These are phyloP conservation scores for Neodiprion lecontei DNA, from an alignment of 1,140 invertebrate species.

Conservation along the genomic window DNA sequence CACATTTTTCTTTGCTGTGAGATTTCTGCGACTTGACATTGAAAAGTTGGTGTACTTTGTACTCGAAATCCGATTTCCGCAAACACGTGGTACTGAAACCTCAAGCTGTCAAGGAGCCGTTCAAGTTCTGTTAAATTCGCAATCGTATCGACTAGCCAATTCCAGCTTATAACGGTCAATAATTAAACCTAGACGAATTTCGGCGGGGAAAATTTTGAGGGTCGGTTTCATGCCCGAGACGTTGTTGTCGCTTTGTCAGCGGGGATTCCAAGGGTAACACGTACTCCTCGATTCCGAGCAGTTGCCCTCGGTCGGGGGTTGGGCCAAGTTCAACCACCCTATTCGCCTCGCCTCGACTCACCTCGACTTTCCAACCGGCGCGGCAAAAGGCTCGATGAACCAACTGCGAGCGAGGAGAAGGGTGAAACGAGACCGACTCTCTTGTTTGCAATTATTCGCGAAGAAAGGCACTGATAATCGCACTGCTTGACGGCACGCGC, in stretches of 20 bases:
- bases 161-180: slow-evolving; percentile 40
- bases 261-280: slow-evolving; percentile 22
- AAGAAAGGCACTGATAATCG: slow-evolving; percentile 54
- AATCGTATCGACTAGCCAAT: no score
- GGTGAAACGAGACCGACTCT: slow-evolving; percentile 7
- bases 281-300: slow-evolving; percentile 33
- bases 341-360: slow-evolving; percentile 23
- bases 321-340: slow-evolving; percentile 13
- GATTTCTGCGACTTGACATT: no score
- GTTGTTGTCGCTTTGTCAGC: not conserved
- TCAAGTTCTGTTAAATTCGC: no score
- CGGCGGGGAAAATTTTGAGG: slow-evolving; percentile 45
- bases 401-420: not conserved
- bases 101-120: no score
- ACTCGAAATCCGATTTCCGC: no score
- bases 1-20: no score
- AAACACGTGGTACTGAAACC: no score
- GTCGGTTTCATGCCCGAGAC: slow-evolving; percentile 45
- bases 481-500: slow-evolving; percentile 52
- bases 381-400: not conserved
- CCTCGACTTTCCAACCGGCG: not conserved
- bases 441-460: slow-evolving; percentile 54
- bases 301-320: slow-evolving; percentile 25
- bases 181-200: slow-evolving; percentile 34
- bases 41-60: no score